Evolutionary conservation across 2,113 vertebrate species (phyloP), one percentile per base, ranked within the genome.

Genomic region (Corythaeola cristata): DNA sequence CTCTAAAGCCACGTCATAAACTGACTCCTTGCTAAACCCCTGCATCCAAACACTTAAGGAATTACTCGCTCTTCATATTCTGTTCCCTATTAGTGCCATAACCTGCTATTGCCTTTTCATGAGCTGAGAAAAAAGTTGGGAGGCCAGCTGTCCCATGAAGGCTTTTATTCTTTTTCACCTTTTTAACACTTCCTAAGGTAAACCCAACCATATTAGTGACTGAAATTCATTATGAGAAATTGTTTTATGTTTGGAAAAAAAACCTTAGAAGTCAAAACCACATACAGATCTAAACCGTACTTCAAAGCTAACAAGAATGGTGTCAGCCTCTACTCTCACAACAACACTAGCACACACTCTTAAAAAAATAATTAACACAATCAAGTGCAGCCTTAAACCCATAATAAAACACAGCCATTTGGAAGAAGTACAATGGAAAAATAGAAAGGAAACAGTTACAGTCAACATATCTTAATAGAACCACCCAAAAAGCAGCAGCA

Each of bases 301-400:
- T 85, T 94, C 88, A 89, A 88, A 94, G 78, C n/a, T 52, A 74
- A 27, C 33, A 9, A 80, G 30, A 62, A 71, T 32, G 37, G 81
- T 75, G 89, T 87, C 87, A 91, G 91, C 52, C 60, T 91, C 81
- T 75, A 27, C 28, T 59, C 44, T 26, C 82, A 69, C 47, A 84
- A 35, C 55, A 69, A 11, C 77, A 28, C 18, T 28, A 89, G 35
- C 47, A 62, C 30, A 3, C 0, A 0, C 12, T 59, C 64, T 44
- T 55, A 20, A 75, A 53, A 81, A 86, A 88, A 83, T 41, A 91
- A 88, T 76, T 81, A 93, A 82, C 60, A 39, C 69, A 21, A 50
- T 28, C 63, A 69, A 86, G 58, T 6, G 12, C 64, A 78, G 89
- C 66, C 60, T 89, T 75, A 74, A 71, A 84, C 22, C 19, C 0